Evolutionary conservation across 2,113 vertebrate species (phyloP), one percentile per base, ranked within the genome.

Genomic region (Brachyhypopomus occidentalis): DNA sequence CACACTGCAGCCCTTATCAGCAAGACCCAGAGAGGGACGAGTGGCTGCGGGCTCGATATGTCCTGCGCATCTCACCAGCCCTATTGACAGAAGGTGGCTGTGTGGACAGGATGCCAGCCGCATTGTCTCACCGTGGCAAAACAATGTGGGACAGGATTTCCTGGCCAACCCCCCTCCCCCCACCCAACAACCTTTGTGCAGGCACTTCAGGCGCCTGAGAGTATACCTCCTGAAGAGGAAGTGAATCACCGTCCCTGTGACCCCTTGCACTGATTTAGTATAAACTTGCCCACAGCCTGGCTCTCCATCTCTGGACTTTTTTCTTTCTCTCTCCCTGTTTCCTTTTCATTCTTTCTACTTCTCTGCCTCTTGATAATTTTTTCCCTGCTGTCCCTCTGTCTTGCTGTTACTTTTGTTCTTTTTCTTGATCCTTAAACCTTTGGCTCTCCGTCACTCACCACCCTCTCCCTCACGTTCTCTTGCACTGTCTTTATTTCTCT

Each of bases 71-170:
- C 71, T 79, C 25, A 16, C 60, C 60, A 79, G 23, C 72, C 69
- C 60, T 77, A 86, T 88, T 62, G 83, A 83, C 41, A 12, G 20
- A 62, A 20, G 20, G 69, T 70, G 45, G 73, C 63, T 48, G 67
- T 80, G 77, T 84, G 72, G 79, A 89, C 86, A 91, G 93, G 92
- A 94, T 91, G 92, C 91, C 83, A 48, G 72, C 48, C 82, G 82
- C 89, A 89, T 92, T 91, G 87, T 92, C 48, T 90, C 80, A 85
- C 82, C 56, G 83, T 80, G 85, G 88, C 78, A 86, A 84, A 90
- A 88, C 91, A 87, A 91, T 88, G 76, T 88, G 56, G 88, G 87
- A 83, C 91, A 92, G 79, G 91, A 92, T 92, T 91, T 94, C 92
- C 94, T 94, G 1, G 85, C 58, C 60, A 25, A 23, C 45, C 30